phyloP scores from a whole-genome alignment of 2,888 invertebrate genomes.

The Eucriotettix oculatus region DNA sequence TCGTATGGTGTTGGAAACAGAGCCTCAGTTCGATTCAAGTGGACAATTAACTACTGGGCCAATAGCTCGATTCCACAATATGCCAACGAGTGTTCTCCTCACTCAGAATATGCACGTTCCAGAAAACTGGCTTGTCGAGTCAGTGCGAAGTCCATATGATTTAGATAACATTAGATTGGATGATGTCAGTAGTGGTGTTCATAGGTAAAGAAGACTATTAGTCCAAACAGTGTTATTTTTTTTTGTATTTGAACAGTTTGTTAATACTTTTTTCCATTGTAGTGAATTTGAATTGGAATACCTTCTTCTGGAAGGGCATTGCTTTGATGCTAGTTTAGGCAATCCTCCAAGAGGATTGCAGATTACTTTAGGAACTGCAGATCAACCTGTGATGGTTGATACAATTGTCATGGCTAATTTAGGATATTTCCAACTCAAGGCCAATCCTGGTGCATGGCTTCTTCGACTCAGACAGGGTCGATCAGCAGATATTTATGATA shows the following conservation, averaged over 20 bases:
- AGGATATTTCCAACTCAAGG: conserved; percentile 96
- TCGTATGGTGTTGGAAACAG: conserved; percentile 83
- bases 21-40: conserved; percentile 58
- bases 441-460: conserved; percentile 93
- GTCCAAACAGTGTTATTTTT: background rate
- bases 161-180: conserved; percentile 92
- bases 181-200: conserved; percentile 76
- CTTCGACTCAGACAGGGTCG: conserved; percentile 79
- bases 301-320: conserved; percentile 88
- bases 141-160: conserved; percentile 83
- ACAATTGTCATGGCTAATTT: conserved; percentile 99
- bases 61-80: conserved; percentile 66
- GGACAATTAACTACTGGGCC: conserved; percentile 60
- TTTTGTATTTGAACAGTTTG: background rate
- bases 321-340: conserved; percentile 79
- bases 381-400: conserved; percentile 65
- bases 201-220: conserved; percentile 36
- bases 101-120: conserved; percentile 82
- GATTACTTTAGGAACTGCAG: conserved; percentile 74
- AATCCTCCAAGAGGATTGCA: conserved; percentile 96
- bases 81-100: conserved; percentile 82
- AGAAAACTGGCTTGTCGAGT: conserved; percentile 92
- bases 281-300: conserved; percentile 95
- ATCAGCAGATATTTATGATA: conserved; percentile 88
- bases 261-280: conserved; percentile 6